Evolutionary conservation across 2,888 invertebrate genomes (phyloP), one percentile per base, ranked within the genome.

Genomic region (Eurois occulta): DNA sequence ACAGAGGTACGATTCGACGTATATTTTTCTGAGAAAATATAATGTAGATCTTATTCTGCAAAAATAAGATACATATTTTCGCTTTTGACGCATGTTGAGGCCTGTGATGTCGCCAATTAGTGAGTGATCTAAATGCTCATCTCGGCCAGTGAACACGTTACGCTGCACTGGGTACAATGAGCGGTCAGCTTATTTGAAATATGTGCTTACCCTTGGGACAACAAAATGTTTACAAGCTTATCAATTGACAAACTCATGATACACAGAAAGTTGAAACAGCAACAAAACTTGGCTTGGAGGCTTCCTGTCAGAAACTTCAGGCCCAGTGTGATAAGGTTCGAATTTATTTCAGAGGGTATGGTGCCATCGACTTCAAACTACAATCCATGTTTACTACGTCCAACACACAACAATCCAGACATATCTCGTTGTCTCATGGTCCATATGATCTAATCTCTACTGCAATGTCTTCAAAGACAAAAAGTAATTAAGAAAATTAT

Each of bases 391-490:
- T 94, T 95, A 93, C 96, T 94, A 87, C 96, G 96, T 87, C 96
- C 96, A 91, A 97, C 97, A 89, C 97, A 97, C 96, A 96, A 96
- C 96, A 97, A 97, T 92, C 97, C 97, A 92, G 97, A 97, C 94
- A 97, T 97, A 93, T 97, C 97, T 94, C 97, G 97, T 94, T 97
- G 97, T 96, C 97, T 97, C 95, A 97, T 97, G 97, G 97, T 97
- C 92, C 97, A 97, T 94, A 97, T 97, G 96, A 97, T 97, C 91
- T 97, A 97, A 95, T 92, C 91, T 93, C 91, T 91, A 78, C 82
- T 84, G 75, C 89, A 90, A 89, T 90, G 75, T 89, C 85, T 88
- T 81, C 78, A 89, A 86, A 84, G 89, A 87, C 83, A 88, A 87
- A 90, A 86, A 92, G 92, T 95, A 94, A 95, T 95, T 94, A 88